Evolutionary conservation across 2,113 vertebrate species (phyloP).

Genomic region (Guaruba guarouba): DNA sequence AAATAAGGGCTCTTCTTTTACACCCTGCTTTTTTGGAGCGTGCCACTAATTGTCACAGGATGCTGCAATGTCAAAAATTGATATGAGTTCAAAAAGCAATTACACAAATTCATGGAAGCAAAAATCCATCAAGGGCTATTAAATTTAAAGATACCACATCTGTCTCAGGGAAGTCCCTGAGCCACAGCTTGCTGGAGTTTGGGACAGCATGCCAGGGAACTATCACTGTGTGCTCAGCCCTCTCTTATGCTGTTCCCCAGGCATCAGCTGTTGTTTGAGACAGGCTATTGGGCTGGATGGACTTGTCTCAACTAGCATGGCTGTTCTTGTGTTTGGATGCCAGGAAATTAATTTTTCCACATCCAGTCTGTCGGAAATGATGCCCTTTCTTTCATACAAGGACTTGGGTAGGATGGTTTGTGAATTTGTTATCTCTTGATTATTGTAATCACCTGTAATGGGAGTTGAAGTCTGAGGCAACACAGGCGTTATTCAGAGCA

Average conservation of each 20-base stretch:
- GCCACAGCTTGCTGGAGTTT: constrained; percentile 62
- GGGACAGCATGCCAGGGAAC: constrained; percentile 57
- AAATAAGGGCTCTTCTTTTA: constrained; percentile 53
- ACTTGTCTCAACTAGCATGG: constrained; percentile 52
- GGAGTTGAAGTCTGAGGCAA: constrained; percentile 15
- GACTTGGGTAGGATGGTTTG: neutral
- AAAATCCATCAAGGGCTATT: constrained; percentile 65
- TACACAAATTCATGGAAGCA: constrained; percentile 61
- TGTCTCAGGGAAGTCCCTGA: constrained; percentile 65
- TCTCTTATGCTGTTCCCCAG: constrained; percentile 47
- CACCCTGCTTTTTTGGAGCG: constrained; percentile 12
- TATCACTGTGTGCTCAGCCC: constrained; percentile 7
- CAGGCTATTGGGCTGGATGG: constrained; percentile 50
- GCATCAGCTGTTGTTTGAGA: constrained; percentile 61
- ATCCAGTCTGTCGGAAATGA: constrained; percentile 37
- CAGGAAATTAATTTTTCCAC: constrained; percentile 53
- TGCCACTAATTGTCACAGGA: constrained; percentile 58
- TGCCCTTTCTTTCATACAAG: constrained; percentile 35
- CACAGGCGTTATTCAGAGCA: neutral
- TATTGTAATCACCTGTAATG: constrained; percentile 33
- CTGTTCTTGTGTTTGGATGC: constrained; percentile 42
- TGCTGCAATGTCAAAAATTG: constrained; percentile 58
- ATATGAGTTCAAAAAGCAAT: constrained; percentile 53
- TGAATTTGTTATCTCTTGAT: constrained; percentile 11
- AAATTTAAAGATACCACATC: constrained; percentile 69